Base-by-base conservation (phyloP, 2,888 invertebrate species). In the Suillia variegata region DNA sequence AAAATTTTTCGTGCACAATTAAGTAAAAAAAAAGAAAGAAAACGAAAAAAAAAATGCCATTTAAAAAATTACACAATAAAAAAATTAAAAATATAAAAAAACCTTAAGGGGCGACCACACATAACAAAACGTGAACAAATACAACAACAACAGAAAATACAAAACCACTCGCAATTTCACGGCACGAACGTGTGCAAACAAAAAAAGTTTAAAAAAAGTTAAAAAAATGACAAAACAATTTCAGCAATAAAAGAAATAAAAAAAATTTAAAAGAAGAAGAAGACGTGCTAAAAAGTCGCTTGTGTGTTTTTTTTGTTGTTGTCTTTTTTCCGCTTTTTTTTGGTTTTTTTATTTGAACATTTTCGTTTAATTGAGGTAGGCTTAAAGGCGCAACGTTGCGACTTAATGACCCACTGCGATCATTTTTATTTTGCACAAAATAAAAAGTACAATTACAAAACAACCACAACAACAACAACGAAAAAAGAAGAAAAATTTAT, bases 281-380 rank as follows among this genome's bases (percentile, higher is more conserved):
- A 3, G 45, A 45, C 45, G 18, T 18, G 18, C 18, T 45, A 18
- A 18, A 18, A 4, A 45, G 3, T 17, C 45, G 17, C 18, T 10
- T 2, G 12, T 18, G 17, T 5, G 22, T 42, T 24, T 6, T 12
- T 5, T 17, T 34, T 34, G 2, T 12, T 6, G 18, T 31, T 17
- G 17, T 34, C 34, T 53, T 53, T 34, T 34, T 17, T 4, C 38
- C 13, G 13, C 2, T 33, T 15, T 33, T 52, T 17, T 18, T 52
- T 10, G 13, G 12, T 1, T 50, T 49, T 22, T 53, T 53, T 2
- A 53, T 53, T 26, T 51, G 13, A 34, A 42, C 38, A 54, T 48
- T 38, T 64, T 62, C 61, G 55, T 62, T 69, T 66, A 72, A 73
- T 75, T 75, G 74, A 70, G 76, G 74, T 77, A 75, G 74, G 77